phyloP scores from a whole-genome alignment of 2,113 vertebrate genomes.

The Garra rufa region DNA sequence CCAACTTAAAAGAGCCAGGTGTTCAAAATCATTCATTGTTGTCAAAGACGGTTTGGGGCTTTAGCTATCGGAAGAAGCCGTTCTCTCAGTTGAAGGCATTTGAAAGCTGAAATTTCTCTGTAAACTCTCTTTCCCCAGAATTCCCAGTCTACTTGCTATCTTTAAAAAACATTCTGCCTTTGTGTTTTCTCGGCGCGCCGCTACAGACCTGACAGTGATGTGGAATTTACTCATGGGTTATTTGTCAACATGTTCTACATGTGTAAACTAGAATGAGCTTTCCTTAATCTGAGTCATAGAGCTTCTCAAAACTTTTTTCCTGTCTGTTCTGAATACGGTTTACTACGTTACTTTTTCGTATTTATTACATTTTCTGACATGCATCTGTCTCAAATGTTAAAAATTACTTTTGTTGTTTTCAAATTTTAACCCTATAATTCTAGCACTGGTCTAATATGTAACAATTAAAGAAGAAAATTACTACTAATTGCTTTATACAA shows the following conservation, averaged over 20 bases:
- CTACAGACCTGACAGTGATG: constrained; percentile 56
- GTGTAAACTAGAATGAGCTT: constrained; percentile 27
- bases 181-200: constrained; percentile 45
- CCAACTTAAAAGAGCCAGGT: constrained; percentile 54
- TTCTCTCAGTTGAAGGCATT: constrained; percentile 42
- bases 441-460: background rate
- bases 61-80: constrained; percentile 54
- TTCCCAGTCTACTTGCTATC: constrained; percentile 54
- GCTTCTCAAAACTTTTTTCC: constrained; percentile 9
- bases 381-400: background rate
- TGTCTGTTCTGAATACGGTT: background rate
- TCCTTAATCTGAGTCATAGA: constrained; percentile 27
- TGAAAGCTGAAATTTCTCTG: constrained; percentile 42
- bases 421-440: background rate
- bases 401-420: background rate
- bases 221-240: constrained; percentile 40
- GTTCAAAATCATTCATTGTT: constrained; percentile 54
- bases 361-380: background rate
- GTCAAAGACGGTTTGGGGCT: constrained; percentile 52
- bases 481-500: background rate
- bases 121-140: constrained; percentile 34
- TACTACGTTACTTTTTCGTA: background rate
- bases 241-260: constrained; percentile 45
- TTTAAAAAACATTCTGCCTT: constrained; percentile 48
- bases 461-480: background rate